A percentile compares a stretch with the other conserved stretches of the same genome.
Evolutionary conservation across 2,888 invertebrate species (phyloP).

Genomic region (Spodoptera exigua): DNA sequence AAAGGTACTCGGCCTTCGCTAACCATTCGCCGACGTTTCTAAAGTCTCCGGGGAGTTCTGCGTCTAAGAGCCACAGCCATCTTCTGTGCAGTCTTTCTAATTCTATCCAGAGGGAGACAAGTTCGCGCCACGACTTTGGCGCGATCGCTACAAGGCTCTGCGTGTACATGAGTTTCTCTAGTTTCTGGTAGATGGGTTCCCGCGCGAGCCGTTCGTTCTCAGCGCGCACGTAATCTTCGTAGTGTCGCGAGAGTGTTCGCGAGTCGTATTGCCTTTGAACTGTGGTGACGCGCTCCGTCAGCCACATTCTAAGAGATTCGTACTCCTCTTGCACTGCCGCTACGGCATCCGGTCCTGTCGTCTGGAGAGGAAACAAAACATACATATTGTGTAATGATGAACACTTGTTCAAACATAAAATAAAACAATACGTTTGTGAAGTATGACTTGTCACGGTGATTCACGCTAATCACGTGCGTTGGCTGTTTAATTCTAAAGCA

Average conservation of each 20-base stretch:
- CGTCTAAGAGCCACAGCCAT: slow-evolving; percentile 97
- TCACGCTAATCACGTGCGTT: slow-evolving; percentile 17
- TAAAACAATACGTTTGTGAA: slow-evolving; percentile 22
- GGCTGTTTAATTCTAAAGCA: slow-evolving; percentile 1
- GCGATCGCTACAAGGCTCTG: slow-evolving; percentile 95
- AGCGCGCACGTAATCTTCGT: slow-evolving; percentile 94
- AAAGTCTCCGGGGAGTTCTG: slow-evolving; percentile 95
- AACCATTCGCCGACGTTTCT: slow-evolving; percentile 97
- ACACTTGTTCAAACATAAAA: slow-evolving; percentile 26
- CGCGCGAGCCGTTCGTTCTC: slow-evolving; percentile 94
- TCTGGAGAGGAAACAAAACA: slow-evolving; percentile 73
- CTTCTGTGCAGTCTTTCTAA: slow-evolving; percentile 93
- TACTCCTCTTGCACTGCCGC: slow-evolving; percentile 95
- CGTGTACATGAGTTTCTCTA: slow-evolving; percentile 94
- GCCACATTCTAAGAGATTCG: slow-evolving; percentile 94
- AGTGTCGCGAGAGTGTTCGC: slow-evolving; percentile 93
- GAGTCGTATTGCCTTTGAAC: slow-evolving; percentile 94
- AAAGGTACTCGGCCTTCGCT: slow-evolving; percentile 94
- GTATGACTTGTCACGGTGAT: slow-evolving; percentile 14
- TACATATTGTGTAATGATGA: slow-evolving; percentile 1
- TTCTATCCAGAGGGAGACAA: slow-evolving; percentile 94
- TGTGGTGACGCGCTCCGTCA: slow-evolving; percentile 93
- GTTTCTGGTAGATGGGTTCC: slow-evolving; percentile 92
- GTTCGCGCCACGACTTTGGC: slow-evolving; percentile 95
- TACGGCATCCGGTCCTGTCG: slow-evolving; percentile 92